Percentiles rank a stretch among this genome's conserved stretches.
These are phyloP conservation scores for Camptogramma bilineatum DNA, from an alignment of 2,888 invertebrate species.

Conservation along the genomic window DNA sequence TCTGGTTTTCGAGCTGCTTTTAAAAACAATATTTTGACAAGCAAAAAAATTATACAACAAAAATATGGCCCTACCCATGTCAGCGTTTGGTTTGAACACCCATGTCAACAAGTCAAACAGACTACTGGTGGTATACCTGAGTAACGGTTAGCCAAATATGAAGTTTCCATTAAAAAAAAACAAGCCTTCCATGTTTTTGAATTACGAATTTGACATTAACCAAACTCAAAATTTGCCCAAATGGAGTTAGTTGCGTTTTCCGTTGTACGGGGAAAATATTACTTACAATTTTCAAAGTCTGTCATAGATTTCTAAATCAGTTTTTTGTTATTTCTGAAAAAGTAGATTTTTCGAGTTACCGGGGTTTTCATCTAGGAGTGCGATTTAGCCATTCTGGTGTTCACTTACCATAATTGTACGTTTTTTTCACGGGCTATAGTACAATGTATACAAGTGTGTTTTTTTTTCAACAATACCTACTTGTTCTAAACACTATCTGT, in stretches of 20 bases:
- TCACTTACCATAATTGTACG: not conserved
- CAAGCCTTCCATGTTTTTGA: not conserved
- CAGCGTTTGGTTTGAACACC: conserved; percentile 5
- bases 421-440: too few relatives aligned
- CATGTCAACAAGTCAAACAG: conserved; percentile 11
- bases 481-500: not conserved
- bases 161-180: not conserved
- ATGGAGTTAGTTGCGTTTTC: too few relatives aligned
- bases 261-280: too few relatives aligned
- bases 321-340: too few relatives aligned
- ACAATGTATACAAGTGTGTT: too few relatives aligned
- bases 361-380: too few relatives aligned
- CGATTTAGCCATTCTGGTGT: not conserved
- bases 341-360: too few relatives aligned
- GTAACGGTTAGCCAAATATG: not conserved
- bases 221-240: too few relatives aligned
- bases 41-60: conserved; percentile 5
- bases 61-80: conserved; percentile 2
- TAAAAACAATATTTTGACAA: not conserved
- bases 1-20: not conserved
- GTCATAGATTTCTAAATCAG: too few relatives aligned
- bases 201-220: not conserved
- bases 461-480: too few relatives aligned
- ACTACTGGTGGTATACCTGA: not conserved
- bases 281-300: too few relatives aligned